Evolutionary conservation across 1,140 invertebrate genomes (phyloP).

Genomic region (Battus philenor): DNA sequence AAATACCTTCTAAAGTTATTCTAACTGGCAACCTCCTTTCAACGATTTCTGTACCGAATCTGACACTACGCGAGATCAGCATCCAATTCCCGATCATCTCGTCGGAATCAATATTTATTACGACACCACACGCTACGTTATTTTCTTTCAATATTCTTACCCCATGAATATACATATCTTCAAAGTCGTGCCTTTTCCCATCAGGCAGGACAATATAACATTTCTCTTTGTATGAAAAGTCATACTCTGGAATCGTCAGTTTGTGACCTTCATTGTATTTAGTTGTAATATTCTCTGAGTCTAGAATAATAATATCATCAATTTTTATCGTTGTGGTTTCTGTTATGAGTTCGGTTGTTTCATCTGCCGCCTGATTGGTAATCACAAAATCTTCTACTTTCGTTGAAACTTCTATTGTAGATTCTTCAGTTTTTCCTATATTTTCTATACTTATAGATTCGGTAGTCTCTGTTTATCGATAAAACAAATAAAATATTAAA

Average conservation of each 20-base stretch:
- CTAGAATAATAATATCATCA: slow-evolving; percentile 19
- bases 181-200: slow-evolving; percentile 24
- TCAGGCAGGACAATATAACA: slow-evolving; percentile 35
- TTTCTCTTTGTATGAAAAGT: slow-evolving; percentile 23
- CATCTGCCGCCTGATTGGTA: too few relatives aligned
- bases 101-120: slow-evolving; percentile 22
- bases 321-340: slow-evolving; percentile 17
- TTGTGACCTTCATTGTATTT: slow-evolving; percentile 24
- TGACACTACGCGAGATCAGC: slow-evolving; percentile 28
- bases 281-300: slow-evolving; percentile 24
- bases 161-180: slow-evolving; percentile 22
- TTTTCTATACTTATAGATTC: background rate
- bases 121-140: slow-evolving; percentile 31
- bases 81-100: slow-evolving; percentile 40
- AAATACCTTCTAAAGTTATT: slow-evolving; percentile 49
- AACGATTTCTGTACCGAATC: slow-evolving; percentile 17
- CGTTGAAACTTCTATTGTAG: background rate
- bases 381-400: background rate
- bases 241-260: slow-evolving; percentile 24
- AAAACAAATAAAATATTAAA: too few relatives aligned
- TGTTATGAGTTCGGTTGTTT: slow-evolving; percentile 1
- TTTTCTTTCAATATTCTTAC: slow-evolving; percentile 24
- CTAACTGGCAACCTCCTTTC: slow-evolving; percentile 41
- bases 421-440: slow-evolving; percentile 4
- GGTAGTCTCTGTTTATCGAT: slow-evolving; percentile 7